Evolutionary conservation across 2,113 vertebrate species (phyloP).

Genomic region (Sapajus apella): DNA sequence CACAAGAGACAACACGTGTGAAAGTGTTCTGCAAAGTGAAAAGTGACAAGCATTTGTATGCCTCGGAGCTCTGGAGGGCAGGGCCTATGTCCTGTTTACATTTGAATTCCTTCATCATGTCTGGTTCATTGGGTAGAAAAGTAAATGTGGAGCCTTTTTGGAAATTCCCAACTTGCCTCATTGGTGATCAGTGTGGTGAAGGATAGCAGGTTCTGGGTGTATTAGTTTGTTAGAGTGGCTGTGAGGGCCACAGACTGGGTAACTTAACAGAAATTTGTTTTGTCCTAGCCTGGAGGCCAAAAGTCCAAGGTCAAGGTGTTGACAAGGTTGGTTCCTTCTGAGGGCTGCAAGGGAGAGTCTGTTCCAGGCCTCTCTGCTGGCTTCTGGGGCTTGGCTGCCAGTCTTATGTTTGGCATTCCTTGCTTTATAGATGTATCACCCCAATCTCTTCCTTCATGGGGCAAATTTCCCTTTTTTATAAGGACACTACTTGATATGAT

Average conservation of each 20-base stretch:
- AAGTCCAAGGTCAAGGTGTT: neutral
- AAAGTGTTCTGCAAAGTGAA: neutral
- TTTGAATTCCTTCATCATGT: neutral
- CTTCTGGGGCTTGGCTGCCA: neutral
- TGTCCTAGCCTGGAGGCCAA: neutral
- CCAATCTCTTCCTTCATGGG: neutral
- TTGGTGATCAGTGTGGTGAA: neutral
- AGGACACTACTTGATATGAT: neutral
- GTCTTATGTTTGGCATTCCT: neutral
- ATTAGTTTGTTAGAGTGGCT: neutral
- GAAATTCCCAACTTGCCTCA: neutral
- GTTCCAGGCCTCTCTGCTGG: neutral
- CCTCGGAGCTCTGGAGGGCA: neutral
- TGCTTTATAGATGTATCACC: neutral
- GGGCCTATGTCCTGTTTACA: neutral
- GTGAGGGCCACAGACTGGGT: neutral
- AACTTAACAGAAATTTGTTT: neutral
- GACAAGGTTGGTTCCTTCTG: too few relatives aligned
- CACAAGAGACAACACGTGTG: fast-evolving
- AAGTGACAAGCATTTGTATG: neutral
- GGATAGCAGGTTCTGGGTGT: neutral
- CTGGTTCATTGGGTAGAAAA: neutral
- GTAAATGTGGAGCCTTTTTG: neutral
- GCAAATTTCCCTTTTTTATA: neutral
- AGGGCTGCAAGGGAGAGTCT: neutral